Conservation (phyloP, 2,797 vertebrate species). For the Halcyon chelicuti region DNA sequence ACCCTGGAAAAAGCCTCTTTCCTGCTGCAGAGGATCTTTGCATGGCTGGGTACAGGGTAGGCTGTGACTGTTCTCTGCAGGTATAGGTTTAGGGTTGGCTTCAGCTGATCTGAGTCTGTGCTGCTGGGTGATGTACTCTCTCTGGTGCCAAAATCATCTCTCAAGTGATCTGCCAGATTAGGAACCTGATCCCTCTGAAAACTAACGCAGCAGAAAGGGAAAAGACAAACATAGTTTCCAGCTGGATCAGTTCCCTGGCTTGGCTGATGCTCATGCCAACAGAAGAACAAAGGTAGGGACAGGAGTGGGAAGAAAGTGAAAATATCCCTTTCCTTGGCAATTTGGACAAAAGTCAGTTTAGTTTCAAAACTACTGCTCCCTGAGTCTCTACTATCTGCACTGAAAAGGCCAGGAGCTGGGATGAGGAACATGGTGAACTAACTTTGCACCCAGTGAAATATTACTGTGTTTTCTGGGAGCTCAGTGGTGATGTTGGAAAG, state of each 20-base stretch:
- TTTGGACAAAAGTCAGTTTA: not conserved
- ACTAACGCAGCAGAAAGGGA: slow-evolving; percentile 57
- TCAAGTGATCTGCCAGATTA: slow-evolving; percentile 55
- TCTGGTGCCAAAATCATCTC: slow-evolving; percentile 53
- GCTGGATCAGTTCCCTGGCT: slow-evolving; percentile 56
- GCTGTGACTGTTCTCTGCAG: not conserved
- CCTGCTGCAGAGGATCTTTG: not conserved
- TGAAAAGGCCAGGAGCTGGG: not conserved
- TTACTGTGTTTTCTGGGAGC: not conserved
- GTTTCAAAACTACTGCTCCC: not conserved
- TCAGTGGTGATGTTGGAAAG: not conserved
- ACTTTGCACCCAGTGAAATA: not conserved
- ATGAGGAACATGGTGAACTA: not conserved
- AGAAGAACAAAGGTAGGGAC: slow-evolving; percentile 55
- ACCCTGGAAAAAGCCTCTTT: not conserved
- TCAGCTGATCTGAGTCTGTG: slow-evolving; percentile 6
- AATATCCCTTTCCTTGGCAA: slow-evolving; percentile 3
- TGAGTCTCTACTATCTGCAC: not conserved
- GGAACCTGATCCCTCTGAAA: slow-evolving; percentile 65
- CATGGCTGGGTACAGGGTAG: not conserved
- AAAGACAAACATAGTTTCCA: slow-evolving; percentile 57
- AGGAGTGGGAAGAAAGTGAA: slow-evolving; percentile 8
- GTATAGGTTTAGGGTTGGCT: not conserved
- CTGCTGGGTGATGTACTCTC: slow-evolving; percentile 30
- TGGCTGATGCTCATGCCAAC: slow-evolving; percentile 45